phyloP scores from a whole-genome alignment of 2,797 vertebrate species.

The Bucorvus abyssinicus region DNA sequence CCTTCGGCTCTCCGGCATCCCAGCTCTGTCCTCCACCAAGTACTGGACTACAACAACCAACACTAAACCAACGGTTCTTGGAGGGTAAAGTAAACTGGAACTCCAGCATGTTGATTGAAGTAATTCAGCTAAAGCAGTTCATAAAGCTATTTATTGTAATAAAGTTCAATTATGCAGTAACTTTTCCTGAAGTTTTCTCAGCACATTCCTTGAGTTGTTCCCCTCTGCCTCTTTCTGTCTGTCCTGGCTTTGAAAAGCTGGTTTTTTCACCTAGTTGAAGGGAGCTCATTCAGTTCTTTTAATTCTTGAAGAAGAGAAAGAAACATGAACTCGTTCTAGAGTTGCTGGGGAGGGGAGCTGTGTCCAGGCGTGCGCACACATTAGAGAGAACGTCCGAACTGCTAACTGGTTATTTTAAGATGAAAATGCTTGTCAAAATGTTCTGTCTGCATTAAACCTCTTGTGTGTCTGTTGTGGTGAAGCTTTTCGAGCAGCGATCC shows the following conservation, averaged over 20 bases:
- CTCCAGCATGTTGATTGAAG: background rate
- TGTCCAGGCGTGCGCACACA: accelerated
- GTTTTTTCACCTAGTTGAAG: background rate
- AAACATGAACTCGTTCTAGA: background rate
- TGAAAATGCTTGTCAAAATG: background rate
- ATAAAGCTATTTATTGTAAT: background rate
- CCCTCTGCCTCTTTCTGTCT: background rate
- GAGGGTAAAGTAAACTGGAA: accelerated
- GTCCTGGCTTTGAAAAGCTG: background rate
- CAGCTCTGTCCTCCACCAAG: background rate
- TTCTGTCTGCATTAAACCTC: background rate
- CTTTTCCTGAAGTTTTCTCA: background rate
- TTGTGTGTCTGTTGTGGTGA: background rate
- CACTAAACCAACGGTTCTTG: accelerated
- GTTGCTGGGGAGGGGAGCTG: background rate
- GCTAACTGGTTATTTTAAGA: background rate
- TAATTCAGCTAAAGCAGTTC: background rate
- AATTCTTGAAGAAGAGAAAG: background rate
- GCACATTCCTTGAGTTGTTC: background rate
- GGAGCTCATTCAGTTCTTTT: accelerated
- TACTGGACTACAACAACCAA: accelerated
- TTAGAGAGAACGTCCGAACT: background rate
- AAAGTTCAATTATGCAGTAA: background rate
- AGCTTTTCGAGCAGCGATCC: background rate
- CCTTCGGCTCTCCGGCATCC: too few relatives aligned